phyloP scores from a whole-genome alignment of 2,888 invertebrate species.

The Epiblema foenella region DNA sequence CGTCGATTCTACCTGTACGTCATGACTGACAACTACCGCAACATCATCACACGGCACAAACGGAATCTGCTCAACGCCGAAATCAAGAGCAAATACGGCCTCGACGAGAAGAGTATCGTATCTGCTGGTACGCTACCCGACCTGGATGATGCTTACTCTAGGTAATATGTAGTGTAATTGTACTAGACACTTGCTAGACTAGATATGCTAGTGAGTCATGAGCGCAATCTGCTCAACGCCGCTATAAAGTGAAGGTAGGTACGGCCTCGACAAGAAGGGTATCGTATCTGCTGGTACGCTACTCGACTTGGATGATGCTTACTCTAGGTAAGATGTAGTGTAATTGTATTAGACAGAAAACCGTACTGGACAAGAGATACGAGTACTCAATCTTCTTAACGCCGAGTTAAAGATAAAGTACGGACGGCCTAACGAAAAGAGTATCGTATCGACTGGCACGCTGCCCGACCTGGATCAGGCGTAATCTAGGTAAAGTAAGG shows the following conservation, averaged over 20 bases:
- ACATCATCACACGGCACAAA: conserved; percentile 93
- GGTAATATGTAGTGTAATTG: background rate
- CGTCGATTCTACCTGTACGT: conserved; percentile 95
- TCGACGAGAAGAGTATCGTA: conserved; percentile 93
- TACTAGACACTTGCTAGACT: too few species aligned
- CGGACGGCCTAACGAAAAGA: too few species aligned
- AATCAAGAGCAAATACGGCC: conserved; percentile 86
- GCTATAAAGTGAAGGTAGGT: too few species aligned
- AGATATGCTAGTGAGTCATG: too few species aligned
- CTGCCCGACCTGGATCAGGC: too few species aligned
- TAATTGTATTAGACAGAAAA: too few species aligned
- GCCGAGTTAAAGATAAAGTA: too few species aligned
- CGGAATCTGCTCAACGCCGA: conserved; percentile 90
- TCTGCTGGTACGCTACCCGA: conserved; percentile 94
- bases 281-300: conserved; percentile 95
- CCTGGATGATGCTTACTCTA: conserved; percentile 83
- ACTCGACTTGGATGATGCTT: conserved; percentile 89
- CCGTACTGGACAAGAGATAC: too few species aligned
- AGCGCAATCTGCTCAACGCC: too few species aligned
- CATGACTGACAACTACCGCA: conserved; percentile 96
- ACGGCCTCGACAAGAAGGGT: conserved; percentile 90
- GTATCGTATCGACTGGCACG: too few species aligned
- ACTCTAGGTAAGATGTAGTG: conserved; percentile 6
- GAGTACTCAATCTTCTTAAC: too few species aligned
- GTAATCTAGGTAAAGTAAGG: too few species aligned